Evolutionary conservation across 2,888 invertebrate genomes (phyloP), one percentile per base, ranked within the genome.

Genomic region (Cremastobaeus sp.): DNA sequence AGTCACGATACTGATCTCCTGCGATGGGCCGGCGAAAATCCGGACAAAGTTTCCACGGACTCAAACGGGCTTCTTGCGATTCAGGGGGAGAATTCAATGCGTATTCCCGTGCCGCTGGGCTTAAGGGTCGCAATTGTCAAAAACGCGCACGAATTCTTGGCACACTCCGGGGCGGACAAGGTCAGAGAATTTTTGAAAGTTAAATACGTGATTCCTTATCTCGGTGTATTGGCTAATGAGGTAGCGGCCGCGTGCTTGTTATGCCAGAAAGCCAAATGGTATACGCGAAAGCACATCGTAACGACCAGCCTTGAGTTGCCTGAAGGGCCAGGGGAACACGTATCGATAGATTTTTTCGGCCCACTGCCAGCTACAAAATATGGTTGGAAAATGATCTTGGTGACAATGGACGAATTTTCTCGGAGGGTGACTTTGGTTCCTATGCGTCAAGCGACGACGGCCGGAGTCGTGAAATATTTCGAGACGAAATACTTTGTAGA

Each of bases 201-300:
- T 8, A 4, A 15, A 5, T 45, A 9, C n/a, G 1, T 45, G 15
- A 28, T 28, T 1, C 45, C 45, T 2, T 3, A 28, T 2, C 9
- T 9, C 9, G 28, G 45, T 5, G 5, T 15, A n/a, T 8, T 45
- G 4, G 28, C 15, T 1, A 28, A 14, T 5, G 47, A 30, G 17
- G 14, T 43, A 12, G 14, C n/a, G 2, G 11, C 43, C 3, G 21
- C 43, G 6, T 43, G 43, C 11, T 20, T 15, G 6, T 15, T 45
- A 14, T 45, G 45, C 9, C 45, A 45, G 9, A 45, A 14, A 14
- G 9, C 45, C 3, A 45, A 45, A 45, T 45, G 45, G 45, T 28
- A 45, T 9, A 25, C 25, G 9, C 12, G 28, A 2, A 15, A 14
- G 4, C 39, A 39, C n/a, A n/a, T 15, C 11, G 6, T 39, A 6